Percentiles rank a stretch among this genome's conserved stretches.
Evolutionary conservation across 2,113 vertebrate species (phyloP).

Genomic region (Mus spicilegus): DNA sequence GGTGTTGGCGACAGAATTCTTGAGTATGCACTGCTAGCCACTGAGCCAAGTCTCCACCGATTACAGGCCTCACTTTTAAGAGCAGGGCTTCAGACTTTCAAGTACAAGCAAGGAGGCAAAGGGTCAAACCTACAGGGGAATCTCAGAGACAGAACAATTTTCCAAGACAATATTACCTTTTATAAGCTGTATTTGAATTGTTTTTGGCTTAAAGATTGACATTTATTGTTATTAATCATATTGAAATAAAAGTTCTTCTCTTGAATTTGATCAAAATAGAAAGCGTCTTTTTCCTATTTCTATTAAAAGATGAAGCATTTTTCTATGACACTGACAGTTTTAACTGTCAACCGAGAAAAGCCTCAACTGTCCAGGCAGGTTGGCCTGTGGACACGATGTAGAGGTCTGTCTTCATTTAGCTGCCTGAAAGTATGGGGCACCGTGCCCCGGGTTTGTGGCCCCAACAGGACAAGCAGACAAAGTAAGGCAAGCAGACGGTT

Average conservation of each 20-base stretch:
- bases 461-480: neutral
- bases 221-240: constrained; percentile 45
- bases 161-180: neutral
- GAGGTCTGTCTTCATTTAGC: neutral
- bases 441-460: neutral
- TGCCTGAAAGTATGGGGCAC: neutral
- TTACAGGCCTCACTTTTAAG: neutral
- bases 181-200: constrained; percentile 7
- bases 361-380: neutral
- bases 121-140: neutral
- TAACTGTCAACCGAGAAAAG: neutral
- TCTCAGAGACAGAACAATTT: neutral
- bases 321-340: neutral
- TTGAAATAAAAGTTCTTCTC: constrained; percentile 54
- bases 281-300: constrained; percentile 34
- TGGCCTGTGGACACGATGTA: neutral
- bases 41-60: neutral
- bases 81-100: neutral
- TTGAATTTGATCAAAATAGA: constrained; percentile 62
- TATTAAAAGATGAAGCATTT: constrained; percentile 15
- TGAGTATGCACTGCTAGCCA: neutral
- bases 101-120: neutral
- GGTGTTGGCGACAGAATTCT: neutral
- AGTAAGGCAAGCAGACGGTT: neutral
- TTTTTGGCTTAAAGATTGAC: constrained; percentile 15